Base-by-base conservation (phyloP, 2,797 vertebrate genomes). In the Scarus forsteni region DNA sequence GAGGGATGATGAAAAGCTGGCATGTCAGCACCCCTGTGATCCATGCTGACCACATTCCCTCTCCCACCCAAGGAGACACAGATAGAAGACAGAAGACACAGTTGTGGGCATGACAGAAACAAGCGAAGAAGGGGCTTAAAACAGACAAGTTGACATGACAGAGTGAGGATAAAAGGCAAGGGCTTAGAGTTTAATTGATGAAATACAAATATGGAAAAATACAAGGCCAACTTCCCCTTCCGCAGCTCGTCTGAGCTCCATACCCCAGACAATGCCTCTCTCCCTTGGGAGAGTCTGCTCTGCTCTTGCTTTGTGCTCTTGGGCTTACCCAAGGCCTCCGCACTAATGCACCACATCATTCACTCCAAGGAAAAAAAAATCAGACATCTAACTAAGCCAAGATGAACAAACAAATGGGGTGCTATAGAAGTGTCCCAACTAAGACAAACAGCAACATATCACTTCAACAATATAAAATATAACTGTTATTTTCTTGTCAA, bases 341-440 rank as follows among this genome's bases (percentile, higher is more conserved):
- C 79, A 60, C 81, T 87, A 89, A 93, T 85, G 85, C 81, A 74
- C 81, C 72, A 79, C 92, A 91, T 92, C 71, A 89, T 83, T 91
- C 81, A 89, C 67, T 38, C 50, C 70, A 76, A 81, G 70, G 52
- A 18, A 58, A 66, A 68, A 38, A 38, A 82, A 79, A 63, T 70
- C 70, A 77, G 65, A 52, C 54, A 75, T 69, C 67, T 51, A 53
- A 74, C 57, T 59, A 38, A 48, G 45, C 48, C 34, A 45, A 65
- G 60, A 53, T 58, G 14, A 63, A 15, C 18, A 73, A 48, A 60
- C 42, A 59, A 51, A 46, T 19, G 35, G 34, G 12, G 11, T 10
- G 50, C 45, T 10, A 42, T 19, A 64, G 42, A 73, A n/a, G 36
- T 12, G 19, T 68, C 38, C 40, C 46, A 44, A 42, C 60, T 44